Base-by-base conservation (phyloP, 2,797 vertebrate genomes). In the Ispidina lecontei region DNA sequence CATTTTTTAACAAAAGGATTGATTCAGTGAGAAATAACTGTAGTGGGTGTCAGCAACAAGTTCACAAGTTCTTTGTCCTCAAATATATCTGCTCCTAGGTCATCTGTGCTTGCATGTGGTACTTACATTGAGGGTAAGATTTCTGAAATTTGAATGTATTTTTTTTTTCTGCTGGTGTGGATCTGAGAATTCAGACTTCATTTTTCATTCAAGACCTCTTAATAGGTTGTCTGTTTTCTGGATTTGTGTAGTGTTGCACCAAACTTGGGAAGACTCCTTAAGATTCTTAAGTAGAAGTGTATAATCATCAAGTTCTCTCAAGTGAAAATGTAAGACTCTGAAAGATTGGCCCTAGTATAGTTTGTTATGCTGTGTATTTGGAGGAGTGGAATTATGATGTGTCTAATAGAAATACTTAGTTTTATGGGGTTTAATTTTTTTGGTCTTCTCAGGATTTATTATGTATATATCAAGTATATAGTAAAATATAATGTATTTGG, bases 381-480 rank as follows among this genome's bases (percentile, higher is more conserved):
- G 69, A 72, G 35, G 3, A 62, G 18, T 33, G 13, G 7, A 47
- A 6, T 63, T 65, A 29, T 0, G 0, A 2, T n/a, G 8, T 47
- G 9, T 78, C 84, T 67, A 77, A 25, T 67, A 25, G 10, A 74
- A 35, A 46, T 62, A 10, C 3, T 12, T 63, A 10, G 29, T 18
- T 59, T 80, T 59, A 28, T 54, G 6, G 10, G 17, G 23, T 3
- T 2, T 26, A 39, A 7, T 54, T 47, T 72, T 72, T 39, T 87
- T 86, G 52, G 4, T 60, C 3, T 71, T 2, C 39, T 74, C 28
- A 52, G n/a, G 13, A 47, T 83, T 84, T 91, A 28, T 87, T 39
- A 14, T 16, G 1, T 51, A 21, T 88, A 7, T 43, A 22, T 69
- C 26, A 22, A 44, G 16, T 28, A 51, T 39, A 3, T 29, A 20